Percentiles rank a stretch among this genome's conserved stretches.
phyloP scores from a whole-genome alignment of 2,888 invertebrate species.

The Chrysomela aeneicollis region DNA sequence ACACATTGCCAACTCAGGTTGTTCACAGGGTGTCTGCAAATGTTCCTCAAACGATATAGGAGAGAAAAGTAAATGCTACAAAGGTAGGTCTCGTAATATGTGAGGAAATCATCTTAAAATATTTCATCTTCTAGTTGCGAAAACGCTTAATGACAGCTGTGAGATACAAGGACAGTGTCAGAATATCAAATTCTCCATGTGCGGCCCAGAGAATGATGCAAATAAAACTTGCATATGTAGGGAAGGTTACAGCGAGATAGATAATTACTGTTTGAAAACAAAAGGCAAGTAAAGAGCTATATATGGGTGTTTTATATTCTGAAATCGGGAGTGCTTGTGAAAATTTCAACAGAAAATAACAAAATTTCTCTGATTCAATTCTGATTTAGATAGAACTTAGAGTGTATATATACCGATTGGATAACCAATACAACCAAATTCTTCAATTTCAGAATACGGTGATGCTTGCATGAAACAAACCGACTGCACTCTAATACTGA shows the following conservation, averaged over 20 bases:
- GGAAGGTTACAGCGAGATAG: slow-evolving; percentile 24
- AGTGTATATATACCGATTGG: no score
- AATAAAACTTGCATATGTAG: slow-evolving; percentile 33
- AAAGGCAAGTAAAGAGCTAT: slow-evolving; percentile 32
- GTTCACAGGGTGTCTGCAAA: slow-evolving; percentile 34
- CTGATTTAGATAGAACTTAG: no score
- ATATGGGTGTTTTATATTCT: not conserved
- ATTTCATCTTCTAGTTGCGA: slow-evolving; percentile 33
- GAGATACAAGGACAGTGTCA: slow-evolving; percentile 42
- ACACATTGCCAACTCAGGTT: slow-evolving; percentile 38
- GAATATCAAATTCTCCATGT: slow-evolving; percentile 35
- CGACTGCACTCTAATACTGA: slow-evolving; percentile 44
- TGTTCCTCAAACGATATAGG: slow-evolving; percentile 35
- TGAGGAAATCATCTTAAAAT: not conserved
- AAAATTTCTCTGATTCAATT: no score
- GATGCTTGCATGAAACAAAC: slow-evolving; percentile 42
- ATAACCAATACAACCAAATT: no score
- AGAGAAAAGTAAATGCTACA: slow-evolving; percentile 33
- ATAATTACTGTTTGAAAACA: slow-evolving; percentile 28
- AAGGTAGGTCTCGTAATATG: slow-evolving; percentile 32
- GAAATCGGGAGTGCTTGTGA: no score
- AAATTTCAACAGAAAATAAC: no score
- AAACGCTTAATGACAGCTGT: slow-evolving; percentile 39
- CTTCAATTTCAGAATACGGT: slow-evolving; percentile 41
- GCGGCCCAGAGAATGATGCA: slow-evolving; percentile 16